These are phyloP conservation scores for Xiphorhynchus elegans DNA, from an alignment of 2,113 vertebrate genomes.

Conservation along the genomic window DNA sequence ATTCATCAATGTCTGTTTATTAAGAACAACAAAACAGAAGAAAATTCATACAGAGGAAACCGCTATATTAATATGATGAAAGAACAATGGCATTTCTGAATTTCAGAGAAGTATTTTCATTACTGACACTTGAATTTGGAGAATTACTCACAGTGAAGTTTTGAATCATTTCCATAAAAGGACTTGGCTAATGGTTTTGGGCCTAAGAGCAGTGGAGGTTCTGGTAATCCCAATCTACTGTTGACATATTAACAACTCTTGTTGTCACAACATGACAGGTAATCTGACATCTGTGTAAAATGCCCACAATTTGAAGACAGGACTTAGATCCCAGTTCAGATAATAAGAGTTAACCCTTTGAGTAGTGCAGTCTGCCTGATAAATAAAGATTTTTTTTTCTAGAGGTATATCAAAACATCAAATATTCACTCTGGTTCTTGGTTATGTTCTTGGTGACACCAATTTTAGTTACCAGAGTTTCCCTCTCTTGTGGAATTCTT, in stretches of 20 bases:
- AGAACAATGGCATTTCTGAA: background rate
- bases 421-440: background rate
- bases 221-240: background rate
- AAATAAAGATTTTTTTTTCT: background rate
- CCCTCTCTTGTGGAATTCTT: background rate
- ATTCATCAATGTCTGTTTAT: slow-evolving; percentile 94
- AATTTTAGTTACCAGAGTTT: background rate
- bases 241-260: background rate
- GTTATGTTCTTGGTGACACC: background rate
- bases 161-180: background rate
- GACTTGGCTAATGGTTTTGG: background rate
- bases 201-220: background rate
- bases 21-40: slow-evolving; percentile 17
- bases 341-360: background rate
- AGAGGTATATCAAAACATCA: background rate
- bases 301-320: background rate
- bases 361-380: background rate
- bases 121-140: background rate
- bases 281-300: background rate
- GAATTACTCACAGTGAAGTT: background rate
- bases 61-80: background rate
- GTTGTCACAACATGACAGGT: background rate
- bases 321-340: background rate
- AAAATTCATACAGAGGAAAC: background rate
- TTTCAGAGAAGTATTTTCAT: background rate